A percentile compares a stretch with the other conserved stretches of the same genome.
Conservation (phyloP, 2,113 vertebrate species). For the Pelodiscus sinensis region DNA sequence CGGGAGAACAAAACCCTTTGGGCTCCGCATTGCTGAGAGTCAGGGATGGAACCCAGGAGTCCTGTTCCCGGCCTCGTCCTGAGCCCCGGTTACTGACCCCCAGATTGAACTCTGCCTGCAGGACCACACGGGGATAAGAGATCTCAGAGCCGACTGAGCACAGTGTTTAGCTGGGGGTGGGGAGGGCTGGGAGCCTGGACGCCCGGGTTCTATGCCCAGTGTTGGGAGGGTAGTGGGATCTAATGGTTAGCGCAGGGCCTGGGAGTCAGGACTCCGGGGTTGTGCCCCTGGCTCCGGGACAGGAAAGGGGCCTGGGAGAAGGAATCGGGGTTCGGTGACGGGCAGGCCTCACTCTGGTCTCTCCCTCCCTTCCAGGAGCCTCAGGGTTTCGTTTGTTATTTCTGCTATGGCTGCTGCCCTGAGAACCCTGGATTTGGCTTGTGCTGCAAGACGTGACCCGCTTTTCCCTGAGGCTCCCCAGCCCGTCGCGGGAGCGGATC, state of each 20-base stretch:
- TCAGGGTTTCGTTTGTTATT: background rate
- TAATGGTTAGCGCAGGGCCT: background rate
- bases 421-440: accelerated
- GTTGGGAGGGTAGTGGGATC: background rate
- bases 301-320: background rate
- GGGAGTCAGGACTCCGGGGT: background rate
- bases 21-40: background rate
- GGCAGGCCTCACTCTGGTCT: background rate
- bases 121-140: background rate
- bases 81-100: background rate
- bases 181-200: no score
- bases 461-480: background rate
- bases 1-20: background rate
- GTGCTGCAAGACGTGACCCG: background rate
- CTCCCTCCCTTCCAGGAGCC: background rate
- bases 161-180: no score
- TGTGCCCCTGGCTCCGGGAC: background rate
- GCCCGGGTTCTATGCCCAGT: no score
- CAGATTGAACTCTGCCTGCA: background rate
- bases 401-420: background rate
- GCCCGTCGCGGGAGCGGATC: background rate
- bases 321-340: background rate
- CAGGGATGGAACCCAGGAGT: background rate
- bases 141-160: background rate
- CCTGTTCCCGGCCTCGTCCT: background rate